Base-by-base conservation (phyloP, 2,797 vertebrate species). In the Okamejei kenojei region DNA sequence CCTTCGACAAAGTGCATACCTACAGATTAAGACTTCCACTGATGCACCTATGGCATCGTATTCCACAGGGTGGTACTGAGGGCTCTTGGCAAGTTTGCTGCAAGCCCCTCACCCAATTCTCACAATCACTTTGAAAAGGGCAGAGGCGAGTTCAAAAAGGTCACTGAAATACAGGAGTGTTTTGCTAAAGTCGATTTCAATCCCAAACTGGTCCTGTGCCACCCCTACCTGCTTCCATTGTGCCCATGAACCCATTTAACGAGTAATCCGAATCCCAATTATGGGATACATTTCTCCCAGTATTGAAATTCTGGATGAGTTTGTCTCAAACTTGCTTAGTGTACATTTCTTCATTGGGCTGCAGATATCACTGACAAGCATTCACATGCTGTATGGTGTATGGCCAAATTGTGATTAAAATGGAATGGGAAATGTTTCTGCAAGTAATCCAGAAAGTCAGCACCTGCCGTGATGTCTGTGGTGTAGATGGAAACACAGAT, bases 1-100 rank as follows among this genome's bases (percentile, higher is more conserved):
- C 63, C 90, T 91, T 91, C 29, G 9, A 74, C 90, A 91, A 91
- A 91, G 68, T 91, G 68, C 35, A 91, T 29, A 74, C 90, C 68
- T 91, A 45, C 38, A 74, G 90, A 54, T 26, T 54, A 65, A 90
- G 65, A 91, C 71, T 91, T 45, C 84, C 7, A 11, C 63, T 68
- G 61, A 68, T 90, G n/a, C 61, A 68, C 0, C 63, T 35, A 19
- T 32, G 7, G 17, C 19, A 65, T 35, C 29, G 9, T 29, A 7
- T 90, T 74, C 68, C 68, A 54, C 10, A 15, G 90, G 35, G 32
- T 73, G 65, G 35, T 7, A 74, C 0, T 10, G 4, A 26, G 19
- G 65, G 32, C 19, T 73, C 68, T 6, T 2, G 26, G 10, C 63
- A 90, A 73, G 71, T n/a, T 71, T 61, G 0, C 15, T 38, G 9